Evolutionary conservation across 2,888 invertebrate species (phyloP), one percentile per base, ranked within the genome.

Genomic region (Oasisia sp.): DNA sequence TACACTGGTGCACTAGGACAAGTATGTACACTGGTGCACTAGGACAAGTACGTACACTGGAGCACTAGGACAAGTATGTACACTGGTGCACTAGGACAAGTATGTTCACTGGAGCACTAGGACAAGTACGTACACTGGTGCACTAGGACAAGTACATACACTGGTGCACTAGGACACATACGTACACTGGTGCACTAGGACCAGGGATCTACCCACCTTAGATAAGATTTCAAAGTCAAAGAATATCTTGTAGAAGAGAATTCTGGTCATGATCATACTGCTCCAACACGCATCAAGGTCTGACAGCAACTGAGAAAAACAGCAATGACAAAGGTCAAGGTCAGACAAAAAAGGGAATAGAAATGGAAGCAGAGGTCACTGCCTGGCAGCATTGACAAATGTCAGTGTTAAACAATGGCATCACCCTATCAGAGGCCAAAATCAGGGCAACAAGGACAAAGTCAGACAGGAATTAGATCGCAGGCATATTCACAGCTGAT

Each of bases 181-280:
- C 14, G 56, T 56, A 14, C 19, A 74, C 27, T 74, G n/a, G 19
- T 74, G 74, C 27, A 74, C 7, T 74, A 74, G n/a, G 27, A 7
- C n/a, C 27, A 19, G 74, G 5, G 74, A 74, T 27, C 7, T 7
- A 74, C 74, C 74, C n/a, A 91, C 91, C 91, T 91, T 91, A 19
- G 44, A 44, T 32, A 91, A 12, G 50, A 91, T 91, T 50, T 91
- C 91, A 91, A 91, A 91, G 44, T 91, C 91, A 91, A 91, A 91
- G 50, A 91, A 91, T 91, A 91, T 91, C 50, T 91, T 91, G 32
- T 91, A 91, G 32, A 91, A 50, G 3, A 91, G 56, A 32, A 91
- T 56, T 91, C 91, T 38, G 32, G 91, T 91, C 32, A 91, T 91
- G 44, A 56, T 50, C 44, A 50, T 91, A n/a, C 56, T 91, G 32